Evolutionary conservation across 2,888 invertebrate genomes (phyloP), one percentile per base, ranked within the genome.

Genomic region (Baccha elongata): DNA sequence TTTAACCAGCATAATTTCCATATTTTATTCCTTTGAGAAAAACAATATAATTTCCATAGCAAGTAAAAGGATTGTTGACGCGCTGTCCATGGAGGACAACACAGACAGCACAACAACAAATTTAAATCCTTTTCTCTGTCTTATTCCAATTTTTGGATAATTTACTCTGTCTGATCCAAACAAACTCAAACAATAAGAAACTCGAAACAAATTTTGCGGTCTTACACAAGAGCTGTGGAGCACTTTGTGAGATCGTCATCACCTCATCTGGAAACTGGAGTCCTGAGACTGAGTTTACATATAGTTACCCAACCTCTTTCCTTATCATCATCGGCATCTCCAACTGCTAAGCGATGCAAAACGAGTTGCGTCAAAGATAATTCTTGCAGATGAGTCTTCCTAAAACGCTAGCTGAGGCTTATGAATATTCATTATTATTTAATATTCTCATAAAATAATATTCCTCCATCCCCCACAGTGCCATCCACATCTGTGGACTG

Each of bases 341-440:
- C 37, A 55, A 64, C 72, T 42, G 64, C 72, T 73, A 83, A 83
- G 68, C 72, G 83, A 83, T 83, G 83, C 83, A 83, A 83, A 83
- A 78, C 64, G 72, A 83, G 64, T 83, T 78, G 78, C 72, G 83
- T 78, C 83, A 83, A 68, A 73, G 83, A 76, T 83, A 83, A 83
- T 83, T 76, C 78, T 83, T 78, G 83, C 52, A 78, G 68, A 83
- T 83, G 83, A 78, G 83, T 72, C 78, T 83, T 83, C 72, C 72
- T 73, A 78, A 78, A 83, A 78, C 78, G 78, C 83, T 78, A 68
- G 83, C 78, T 55, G 42, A 13, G 7, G 44, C 68, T 83, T 68
- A 78, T 83, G 78, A 83, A 83, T 83, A 83, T 83, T 83, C 83
- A 83, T 83, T 78, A 72, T 72, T 78, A 78, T 83, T 78, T 78